Conservation (phyloP, 2,113 vertebrate genomes). For the Lepus americanus region DNA sequence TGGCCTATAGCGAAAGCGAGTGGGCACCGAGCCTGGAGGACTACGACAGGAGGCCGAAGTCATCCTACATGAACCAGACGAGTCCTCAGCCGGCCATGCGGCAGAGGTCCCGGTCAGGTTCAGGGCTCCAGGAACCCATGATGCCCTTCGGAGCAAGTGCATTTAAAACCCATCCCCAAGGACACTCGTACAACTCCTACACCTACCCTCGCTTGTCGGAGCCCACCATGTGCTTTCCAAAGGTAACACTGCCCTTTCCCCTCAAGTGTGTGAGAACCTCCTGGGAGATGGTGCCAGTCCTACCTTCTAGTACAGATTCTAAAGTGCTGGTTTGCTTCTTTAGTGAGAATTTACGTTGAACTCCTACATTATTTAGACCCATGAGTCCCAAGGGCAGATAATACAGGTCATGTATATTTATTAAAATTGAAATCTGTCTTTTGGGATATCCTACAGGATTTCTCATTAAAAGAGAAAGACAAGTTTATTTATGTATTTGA, state of each 20-base stretch:
- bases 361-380: background rate
- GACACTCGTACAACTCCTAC: slow-evolving; percentile 97
- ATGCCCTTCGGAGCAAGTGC: slow-evolving; percentile 92
- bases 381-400: background rate
- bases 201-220: slow-evolving; percentile 98
- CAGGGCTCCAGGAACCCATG: slow-evolving; percentile 96
- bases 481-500: background rate
- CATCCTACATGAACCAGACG: slow-evolving; percentile 94
- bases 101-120: slow-evolving; percentile 96
- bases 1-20: slow-evolving; percentile 92
- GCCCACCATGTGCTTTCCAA: slow-evolving; percentile 91
- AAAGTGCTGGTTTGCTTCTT: background rate
- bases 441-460: background rate
- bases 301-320: background rate
- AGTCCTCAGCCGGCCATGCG: slow-evolving; percentile 96
- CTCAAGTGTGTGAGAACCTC: accelerated
- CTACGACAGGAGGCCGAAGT: slow-evolving; percentile 96
- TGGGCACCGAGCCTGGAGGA: slow-evolving; percentile 94
- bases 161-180: slow-evolving; percentile 94
- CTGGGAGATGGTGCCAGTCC: accelerated
- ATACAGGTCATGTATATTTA: background rate
- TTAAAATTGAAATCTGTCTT: slow-evolving; percentile 22
- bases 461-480: slow-evolving; percentile 41
- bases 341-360: background rate
- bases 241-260: slow-evolving; percentile 89